Evolutionary conservation across 2,797 vertebrate genomes (phyloP).

Genomic region (Apodemus agrarius): DNA sequence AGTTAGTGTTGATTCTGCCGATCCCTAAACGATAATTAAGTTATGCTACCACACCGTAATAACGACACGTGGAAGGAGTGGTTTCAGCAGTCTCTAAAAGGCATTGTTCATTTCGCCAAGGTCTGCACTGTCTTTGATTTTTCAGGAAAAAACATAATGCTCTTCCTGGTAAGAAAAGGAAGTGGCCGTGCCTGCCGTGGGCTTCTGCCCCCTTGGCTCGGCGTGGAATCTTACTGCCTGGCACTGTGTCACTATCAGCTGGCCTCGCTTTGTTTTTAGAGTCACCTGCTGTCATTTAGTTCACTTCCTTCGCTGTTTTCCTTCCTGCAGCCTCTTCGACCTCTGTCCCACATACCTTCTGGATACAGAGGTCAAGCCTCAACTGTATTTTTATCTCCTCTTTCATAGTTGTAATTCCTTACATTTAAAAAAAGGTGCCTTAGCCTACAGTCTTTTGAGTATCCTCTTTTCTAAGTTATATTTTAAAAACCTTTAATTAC

Average conservation of each 20-base stretch:
- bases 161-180: constrained; percentile 7
- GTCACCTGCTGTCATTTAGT: constrained; percentile 78
- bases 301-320: constrained; percentile 76
- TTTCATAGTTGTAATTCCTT: constrained; percentile 25
- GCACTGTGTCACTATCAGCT: constrained; percentile 10
- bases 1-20: neutral
- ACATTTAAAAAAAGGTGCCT: constrained; percentile 50
- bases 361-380: constrained; percentile 66
- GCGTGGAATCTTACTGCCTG: constrained; percentile 66
- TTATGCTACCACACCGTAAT: neutral
- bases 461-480: neutral
- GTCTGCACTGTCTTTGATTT: neutral
- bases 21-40: neutral
- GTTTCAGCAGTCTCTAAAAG: neutral
- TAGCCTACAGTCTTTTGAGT: constrained; percentile 16
- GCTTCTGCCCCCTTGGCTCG: neutral
- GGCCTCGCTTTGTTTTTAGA: constrained; percentile 38
- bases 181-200: neutral
- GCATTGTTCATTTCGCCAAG: neutral
- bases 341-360: constrained; percentile 72
- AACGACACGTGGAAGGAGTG: neutral
- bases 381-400: constrained; percentile 71
- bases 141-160: neutral
- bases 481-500: constrained; percentile 45
- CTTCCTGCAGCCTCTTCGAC: constrained; percentile 76